Base-by-base conservation (phyloP, 2,797 vertebrate species). In the Eulemur rubriventer region DNA sequence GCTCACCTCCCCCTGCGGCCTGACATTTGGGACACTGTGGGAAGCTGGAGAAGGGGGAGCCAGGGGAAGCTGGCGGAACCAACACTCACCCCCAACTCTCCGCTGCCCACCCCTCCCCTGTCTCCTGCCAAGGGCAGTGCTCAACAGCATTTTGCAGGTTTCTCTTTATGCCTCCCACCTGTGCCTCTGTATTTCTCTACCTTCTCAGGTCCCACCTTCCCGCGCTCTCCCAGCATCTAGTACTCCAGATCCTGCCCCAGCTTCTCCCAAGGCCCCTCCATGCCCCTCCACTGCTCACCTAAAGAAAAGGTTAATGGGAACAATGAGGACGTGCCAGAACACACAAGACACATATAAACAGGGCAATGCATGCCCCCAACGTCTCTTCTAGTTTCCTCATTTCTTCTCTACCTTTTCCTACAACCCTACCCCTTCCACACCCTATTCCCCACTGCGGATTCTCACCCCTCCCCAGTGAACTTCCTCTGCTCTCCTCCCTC, bases 11-110 rank as follows among this genome's bases (percentile, higher is more conserved):
- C 63, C 86, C 89, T 76, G 96, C 95, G 70, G 70, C 87, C 87
- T 97, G 97, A 97, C 96, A 95, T 97, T 97, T 95, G 89, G 79
- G 78, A 81, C 95, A n/a, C 87, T 1, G 50, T 61, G 46, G 95
- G 95, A 76, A 85, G 89, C 16, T 82, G 70, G 65, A 83, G 83
- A 65, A 79, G 65, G 75, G 55, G 33, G 57, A 88, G 17, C 14
- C 84, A 22, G 55, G 50, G 41, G 46, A 89, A 75, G 57, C 33
- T 63, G n/a, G 70, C 41, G 65, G 59, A 84, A 65, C 8, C 78
- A 80, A 65, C 13, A 20, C 17, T 28, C 48, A 57, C 67, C 79
- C 20, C 35, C 61, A 76, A 80, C 50, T 73, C 65, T 18, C 80
- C 28, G 38, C 43, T 33, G 61, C 63, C 82, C 24, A 18, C 50